Evolutionary conservation across 1,140 invertebrate species (phyloP), one percentile per base, ranked within the genome.

Genomic region (Laodelphax striatellus): DNA sequence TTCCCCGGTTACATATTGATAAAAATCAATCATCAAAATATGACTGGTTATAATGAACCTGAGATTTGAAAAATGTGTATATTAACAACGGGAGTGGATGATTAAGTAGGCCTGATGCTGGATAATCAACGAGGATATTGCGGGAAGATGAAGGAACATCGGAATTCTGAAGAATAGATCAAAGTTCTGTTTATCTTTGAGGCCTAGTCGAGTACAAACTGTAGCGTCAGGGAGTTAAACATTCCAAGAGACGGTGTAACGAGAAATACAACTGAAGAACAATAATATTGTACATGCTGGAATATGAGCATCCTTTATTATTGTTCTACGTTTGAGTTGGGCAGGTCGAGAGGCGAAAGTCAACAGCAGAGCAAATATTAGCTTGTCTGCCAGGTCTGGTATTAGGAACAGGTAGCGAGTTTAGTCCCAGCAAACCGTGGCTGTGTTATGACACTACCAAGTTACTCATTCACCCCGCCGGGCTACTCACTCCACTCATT

Each of bases 351-450:
- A 22, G 46, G 8, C 21, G 46, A 50, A 50, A 50, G 46, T 50
- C 46, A 50, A 50, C 21, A 50, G 46, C 46, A 50, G 46, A 11
- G 46, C 46, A 50, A 50, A 50, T 50, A 50, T 50, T 50, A 50
- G 46, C 21, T 19, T 22, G 46, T 50, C 34, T 38, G 34, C 34
- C 34, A 38, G 46, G 16, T 50, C 46, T 19, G 46, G 16, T 22
- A 22, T 50, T 22, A 19, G 46, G n/a, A 22, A 5, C 43, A n/a
- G 46, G 46, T 19, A 50, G 21, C 1, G 16, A 50, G 46, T 22
- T 50, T 22, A 8, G 9, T 17, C 46, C 46, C 46, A 46, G 19
- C 19, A 46, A 46, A 46, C 43, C 19, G 13, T 19, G 21, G 14
- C 21, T 10, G 46, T 19, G 46, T 50, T 22, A 17, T 50, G 46